phyloP scores from a whole-genome alignment of 1,140 invertebrate genomes.

The Vanessa tameamea region DNA sequence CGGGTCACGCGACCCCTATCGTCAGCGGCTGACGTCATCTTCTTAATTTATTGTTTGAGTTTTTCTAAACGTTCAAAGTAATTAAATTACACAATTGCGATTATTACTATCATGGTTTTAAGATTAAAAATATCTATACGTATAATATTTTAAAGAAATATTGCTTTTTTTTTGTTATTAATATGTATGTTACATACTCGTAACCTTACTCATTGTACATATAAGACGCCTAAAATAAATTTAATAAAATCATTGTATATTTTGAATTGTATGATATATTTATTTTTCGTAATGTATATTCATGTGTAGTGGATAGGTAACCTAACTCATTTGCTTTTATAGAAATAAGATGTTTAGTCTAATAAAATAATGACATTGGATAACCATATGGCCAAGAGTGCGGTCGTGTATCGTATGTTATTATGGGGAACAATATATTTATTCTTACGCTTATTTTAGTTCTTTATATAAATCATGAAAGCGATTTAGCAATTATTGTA shows the following conservation, averaged over 20 bases:
- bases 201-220: too few relatives aligned
- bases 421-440: conserved; percentile 2
- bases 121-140: too few relatives aligned
- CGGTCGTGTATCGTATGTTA: not conserved
- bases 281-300: too few relatives aligned
- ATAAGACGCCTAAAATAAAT: too few relatives aligned
- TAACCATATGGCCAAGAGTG: not conserved
- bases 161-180: too few relatives aligned
- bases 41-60: conserved; percentile 55
- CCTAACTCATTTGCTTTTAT: not conserved
- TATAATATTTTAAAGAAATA: too few relatives aligned
- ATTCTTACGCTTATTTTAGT: conserved; percentile 12
- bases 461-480: conserved; percentile 5
- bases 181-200: too few relatives aligned
- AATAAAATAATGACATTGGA: not conserved
- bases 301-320: too few relatives aligned
- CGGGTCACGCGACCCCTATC: conserved; percentile 76
- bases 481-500: conserved; percentile 23
- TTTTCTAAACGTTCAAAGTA: conserved; percentile 34
- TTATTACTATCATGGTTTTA: not conserved
- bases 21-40: conserved; percentile 51
- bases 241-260: too few relatives aligned
- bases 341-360: not conserved
- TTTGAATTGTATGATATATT: too few relatives aligned
- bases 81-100: conserved; percentile 31